A percentile compares a stretch with the other conserved stretches of the same genome.
These are phyloP conservation scores for Ctenochaetus hawaiiensis DNA, from an alignment of 2,797 vertebrate species.

Conservation along the genomic window DNA sequence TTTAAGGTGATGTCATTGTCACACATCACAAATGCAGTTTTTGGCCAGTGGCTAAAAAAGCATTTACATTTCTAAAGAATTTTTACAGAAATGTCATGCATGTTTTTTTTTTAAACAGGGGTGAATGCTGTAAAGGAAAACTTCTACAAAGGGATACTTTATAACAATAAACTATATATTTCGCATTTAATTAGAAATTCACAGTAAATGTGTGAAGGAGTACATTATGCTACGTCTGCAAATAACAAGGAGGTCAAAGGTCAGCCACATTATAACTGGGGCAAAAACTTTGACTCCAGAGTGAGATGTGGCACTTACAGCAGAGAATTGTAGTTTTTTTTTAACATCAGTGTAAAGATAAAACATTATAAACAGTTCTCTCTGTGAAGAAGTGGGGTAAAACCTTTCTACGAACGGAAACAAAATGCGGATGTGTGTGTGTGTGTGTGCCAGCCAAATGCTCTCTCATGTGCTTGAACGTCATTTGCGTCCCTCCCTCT, in stretches of 20 bases:
- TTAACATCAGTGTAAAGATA: background rate
- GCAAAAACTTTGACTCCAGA: background rate
- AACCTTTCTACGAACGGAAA: constrained; percentile 45
- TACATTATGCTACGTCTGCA: background rate
- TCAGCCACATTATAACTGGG: constrained; percentile 1
- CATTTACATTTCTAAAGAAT: background rate
- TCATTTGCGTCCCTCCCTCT: constrained; percentile 76
- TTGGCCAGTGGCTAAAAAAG: background rate
- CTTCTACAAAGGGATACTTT: no score
- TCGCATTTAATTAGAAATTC: no score
- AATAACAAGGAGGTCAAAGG: constrained; percentile 36
- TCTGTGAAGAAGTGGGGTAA: background rate
- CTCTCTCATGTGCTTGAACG: constrained; percentile 69
- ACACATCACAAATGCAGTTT: background rate
- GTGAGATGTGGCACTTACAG: background rate
- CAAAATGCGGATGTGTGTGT: constrained; percentile 40
- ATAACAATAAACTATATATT: no score
- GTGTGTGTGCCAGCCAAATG: constrained; percentile 46
- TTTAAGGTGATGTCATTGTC: background rate
- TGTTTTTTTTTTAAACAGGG: no score
- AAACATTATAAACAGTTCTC: constrained; percentile 7
- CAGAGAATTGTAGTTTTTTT: background rate
- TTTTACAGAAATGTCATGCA: background rate
- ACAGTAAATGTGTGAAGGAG: background rate
- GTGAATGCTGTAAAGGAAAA: no score